Evolutionary conservation across 2,797 vertebrate species (phyloP).

Genomic region (Danio tinwini): DNA sequence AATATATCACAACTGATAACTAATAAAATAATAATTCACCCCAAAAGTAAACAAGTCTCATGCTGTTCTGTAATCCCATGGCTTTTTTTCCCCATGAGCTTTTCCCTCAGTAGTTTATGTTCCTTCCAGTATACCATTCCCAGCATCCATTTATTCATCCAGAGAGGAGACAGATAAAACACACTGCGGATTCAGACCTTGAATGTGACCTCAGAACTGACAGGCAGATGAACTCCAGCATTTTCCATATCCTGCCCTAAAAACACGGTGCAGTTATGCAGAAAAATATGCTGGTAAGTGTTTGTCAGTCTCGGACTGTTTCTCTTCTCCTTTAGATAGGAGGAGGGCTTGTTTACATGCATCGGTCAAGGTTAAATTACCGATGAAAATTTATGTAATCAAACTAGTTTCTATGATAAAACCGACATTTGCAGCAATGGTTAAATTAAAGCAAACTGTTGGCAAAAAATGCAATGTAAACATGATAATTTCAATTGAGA

Average conservation of each 20-base stretch:
- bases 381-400: background rate
- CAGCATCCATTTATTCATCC: background rate
- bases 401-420: background rate
- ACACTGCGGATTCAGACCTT: conserved; percentile 67
- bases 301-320: conserved; percentile 67
- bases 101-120: background rate
- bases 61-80: background rate
- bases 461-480: too few species aligned
- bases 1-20: background rate
- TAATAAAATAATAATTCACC: background rate
- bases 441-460: background rate
- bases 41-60: background rate
- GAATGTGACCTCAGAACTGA: conserved; percentile 66
- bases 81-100: background rate
- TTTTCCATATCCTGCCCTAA: conserved; percentile 67
- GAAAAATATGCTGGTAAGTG: conserved; percentile 78
- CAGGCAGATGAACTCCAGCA: conserved; percentile 66
- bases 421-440: background rate
- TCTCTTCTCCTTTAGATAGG: conserved; percentile 51
- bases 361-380: background rate
- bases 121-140: background rate
- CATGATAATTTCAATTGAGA: too few species aligned
- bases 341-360: background rate
- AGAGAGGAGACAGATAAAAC: conserved; percentile 10
- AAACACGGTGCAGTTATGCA: conserved; percentile 72